Evolutionary conservation across 2,797 vertebrate genomes (phyloP), one percentile per base, ranked within the genome.

Genomic region (Yasuhikotakia modesta): DNA sequence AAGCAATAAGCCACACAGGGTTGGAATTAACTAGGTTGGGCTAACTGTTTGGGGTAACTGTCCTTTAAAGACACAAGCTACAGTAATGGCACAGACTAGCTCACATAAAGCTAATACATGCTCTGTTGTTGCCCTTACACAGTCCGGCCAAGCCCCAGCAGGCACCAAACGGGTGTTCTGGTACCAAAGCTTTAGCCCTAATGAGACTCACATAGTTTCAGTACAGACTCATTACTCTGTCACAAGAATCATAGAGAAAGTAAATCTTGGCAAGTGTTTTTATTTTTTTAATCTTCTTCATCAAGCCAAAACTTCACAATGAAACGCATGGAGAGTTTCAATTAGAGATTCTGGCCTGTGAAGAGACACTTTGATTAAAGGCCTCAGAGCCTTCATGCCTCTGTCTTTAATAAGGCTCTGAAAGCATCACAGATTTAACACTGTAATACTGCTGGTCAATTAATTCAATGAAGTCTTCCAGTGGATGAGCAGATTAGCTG

Each of bases 371-470:
- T 82, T 76, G 39, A 75, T 60, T 67, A 63, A 58, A 70, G 50
- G 70, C 63, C 77, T 81, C 79, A 0, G 32, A 71, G 39, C 60
- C 72, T 79, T 79, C 76, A 79, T 82, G 80, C 66, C 53, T 79
- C 76, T 48, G 21, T 76, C 76, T 67, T 70, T 79, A 82, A 82
- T 79, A 76, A 76, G 53, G 60, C 48, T 76, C 43, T 48, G 24
- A 52, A 12, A 70, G n/a, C 55, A 75, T 52, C 22, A 45, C 48
- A 74, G 35, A 50, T 79, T 65, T 74, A 64, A 79, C 60, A 17
- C 45, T 76, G 70, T 70, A 53, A 50, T 75, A 78, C 60, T 48
- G 50, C 48, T 32, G 45, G 65, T 35, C 48, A 82, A 50, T 79
- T 67, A 61, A 78, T 78, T 83, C 22, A 14, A 35, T 17, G 11